These are phyloP conservation scores for Carcina quercana DNA, from an alignment of 2,888 invertebrate genomes.

Conservation along the genomic window DNA sequence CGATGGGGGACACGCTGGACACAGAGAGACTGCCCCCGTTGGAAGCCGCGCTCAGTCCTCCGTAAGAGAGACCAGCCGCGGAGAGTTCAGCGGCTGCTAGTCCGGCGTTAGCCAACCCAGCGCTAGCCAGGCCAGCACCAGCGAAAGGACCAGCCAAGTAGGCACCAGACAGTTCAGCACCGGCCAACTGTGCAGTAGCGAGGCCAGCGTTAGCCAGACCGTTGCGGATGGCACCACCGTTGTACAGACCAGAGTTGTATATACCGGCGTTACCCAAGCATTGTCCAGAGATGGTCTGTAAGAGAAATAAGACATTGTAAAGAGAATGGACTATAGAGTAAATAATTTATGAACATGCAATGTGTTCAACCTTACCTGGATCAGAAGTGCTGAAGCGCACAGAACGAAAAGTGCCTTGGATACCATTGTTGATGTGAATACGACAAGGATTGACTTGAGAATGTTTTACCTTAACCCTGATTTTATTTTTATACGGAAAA, in stretches of 20 bases:
- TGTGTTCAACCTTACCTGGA: slow-evolving; percentile 10
- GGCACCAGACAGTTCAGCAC: background rate
- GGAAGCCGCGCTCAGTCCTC: slow-evolving; percentile 4
- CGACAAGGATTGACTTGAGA: slow-evolving; percentile 1
- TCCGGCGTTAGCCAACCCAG: background rate
- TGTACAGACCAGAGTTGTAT: background rate
- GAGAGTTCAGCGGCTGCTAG: background rate
- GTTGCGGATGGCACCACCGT: background rate
- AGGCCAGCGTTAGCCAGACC: background rate
- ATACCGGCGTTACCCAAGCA: slow-evolving; percentile 9
- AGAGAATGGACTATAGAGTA: too few relatives aligned
- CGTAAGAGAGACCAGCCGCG: background rate
- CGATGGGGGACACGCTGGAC: slow-evolving; percentile 22
- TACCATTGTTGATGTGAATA: slow-evolving; percentile 9
- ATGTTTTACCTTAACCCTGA: background rate
- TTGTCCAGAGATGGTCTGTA: slow-evolving; percentile 14
- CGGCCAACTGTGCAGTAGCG: background rate
- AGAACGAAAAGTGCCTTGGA: slow-evolving; percentile 9
- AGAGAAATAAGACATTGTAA: slow-evolving; percentile 1
- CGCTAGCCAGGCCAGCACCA: background rate
- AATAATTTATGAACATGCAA: too few relatives aligned
- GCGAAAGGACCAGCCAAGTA: background rate
- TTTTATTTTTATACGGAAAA: background rate
- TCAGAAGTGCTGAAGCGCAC: slow-evolving; percentile 14
- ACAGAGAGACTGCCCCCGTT: slow-evolving; percentile 24